phyloP scores from a whole-genome alignment of 2,797 vertebrate species.

The Brotula barbata region DNA sequence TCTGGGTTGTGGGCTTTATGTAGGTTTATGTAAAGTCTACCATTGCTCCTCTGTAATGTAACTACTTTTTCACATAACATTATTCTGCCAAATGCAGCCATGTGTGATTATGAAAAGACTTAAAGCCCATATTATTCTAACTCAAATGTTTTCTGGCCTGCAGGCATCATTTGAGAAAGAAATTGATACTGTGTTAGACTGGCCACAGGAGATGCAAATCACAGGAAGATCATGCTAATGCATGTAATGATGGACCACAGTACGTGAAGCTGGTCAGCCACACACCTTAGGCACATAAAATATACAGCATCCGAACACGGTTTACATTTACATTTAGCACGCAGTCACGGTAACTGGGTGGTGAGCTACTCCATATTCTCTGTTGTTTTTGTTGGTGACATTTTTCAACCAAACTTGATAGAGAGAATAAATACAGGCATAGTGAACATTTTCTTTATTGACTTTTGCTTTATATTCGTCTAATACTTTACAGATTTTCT shows the following conservation, averaged over 20 bases:
- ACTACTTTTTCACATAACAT: conserved; percentile 48
- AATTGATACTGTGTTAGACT: conserved; percentile 67
- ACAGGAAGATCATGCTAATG: conserved; percentile 72
- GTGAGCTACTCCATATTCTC: too few species aligned
- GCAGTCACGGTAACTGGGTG: background rate
- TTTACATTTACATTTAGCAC: background rate
- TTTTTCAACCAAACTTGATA: too few species aligned
- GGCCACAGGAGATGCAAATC: conserved; percentile 70
- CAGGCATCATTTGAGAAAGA: conserved; percentile 64
- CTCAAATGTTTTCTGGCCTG: conserved; percentile 67
- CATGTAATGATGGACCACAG: conserved; percentile 71
- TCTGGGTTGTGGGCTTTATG: conserved; percentile 31
- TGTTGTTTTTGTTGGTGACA: background rate
- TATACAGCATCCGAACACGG: conserved; percentile 2
- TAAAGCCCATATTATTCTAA: conserved; percentile 42
- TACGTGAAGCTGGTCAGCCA: conserved; percentile 30
- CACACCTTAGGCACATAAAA: conserved; percentile 25
- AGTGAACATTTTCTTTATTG: too few species aligned
- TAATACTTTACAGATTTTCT: too few species aligned
- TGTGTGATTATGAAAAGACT: conserved; percentile 63
- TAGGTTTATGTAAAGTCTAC: conserved; percentile 61
- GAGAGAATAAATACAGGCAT: too few species aligned
- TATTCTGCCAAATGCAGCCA: conserved; percentile 56
- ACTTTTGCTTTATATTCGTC: too few species aligned
- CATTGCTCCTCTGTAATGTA: conserved; percentile 56